Percentiles rank a stretch among this genome's conserved stretches.
phyloP scores from a whole-genome alignment of 2,113 vertebrate genomes.

The Mesitornis unicolor region DNA sequence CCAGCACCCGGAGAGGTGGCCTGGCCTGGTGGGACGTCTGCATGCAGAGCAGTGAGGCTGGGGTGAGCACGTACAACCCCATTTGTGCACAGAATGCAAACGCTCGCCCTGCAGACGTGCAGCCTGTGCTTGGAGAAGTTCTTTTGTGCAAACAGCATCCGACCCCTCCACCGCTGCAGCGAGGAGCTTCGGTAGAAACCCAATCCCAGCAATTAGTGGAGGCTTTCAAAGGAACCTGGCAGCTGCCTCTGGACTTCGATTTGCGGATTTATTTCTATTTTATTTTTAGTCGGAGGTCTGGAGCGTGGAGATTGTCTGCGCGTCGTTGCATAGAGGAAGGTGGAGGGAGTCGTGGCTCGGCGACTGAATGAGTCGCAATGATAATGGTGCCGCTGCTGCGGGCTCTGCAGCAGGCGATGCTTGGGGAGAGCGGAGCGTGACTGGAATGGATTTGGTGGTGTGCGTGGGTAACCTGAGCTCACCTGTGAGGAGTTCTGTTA shows the following conservation, averaged over 20 bases:
- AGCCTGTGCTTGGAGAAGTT: conserved; percentile 13
- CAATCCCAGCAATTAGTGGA: neutral
- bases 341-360: neutral
- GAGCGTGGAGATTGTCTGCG: neutral
- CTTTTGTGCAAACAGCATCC: neutral
- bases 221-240: neutral
- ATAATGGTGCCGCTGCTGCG: neutral
- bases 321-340: accelerated
- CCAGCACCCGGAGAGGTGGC: neutral
- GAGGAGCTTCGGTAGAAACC: neutral
- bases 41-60: neutral
- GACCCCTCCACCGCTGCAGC: neutral
- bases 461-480: neutral
- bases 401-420: neutral
- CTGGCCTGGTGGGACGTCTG: neutral
- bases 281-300: neutral
- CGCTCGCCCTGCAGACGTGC: neutral
- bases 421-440: neutral
- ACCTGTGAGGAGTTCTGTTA: neutral
- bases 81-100: neutral
- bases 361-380: neutral
- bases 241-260: neutral
- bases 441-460: neutral
- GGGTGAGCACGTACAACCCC: neutral
- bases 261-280: neutral